Evolutionary conservation across 2,888 invertebrate species (phyloP).

Genomic region (Ochlodes sylvanus): DNA sequence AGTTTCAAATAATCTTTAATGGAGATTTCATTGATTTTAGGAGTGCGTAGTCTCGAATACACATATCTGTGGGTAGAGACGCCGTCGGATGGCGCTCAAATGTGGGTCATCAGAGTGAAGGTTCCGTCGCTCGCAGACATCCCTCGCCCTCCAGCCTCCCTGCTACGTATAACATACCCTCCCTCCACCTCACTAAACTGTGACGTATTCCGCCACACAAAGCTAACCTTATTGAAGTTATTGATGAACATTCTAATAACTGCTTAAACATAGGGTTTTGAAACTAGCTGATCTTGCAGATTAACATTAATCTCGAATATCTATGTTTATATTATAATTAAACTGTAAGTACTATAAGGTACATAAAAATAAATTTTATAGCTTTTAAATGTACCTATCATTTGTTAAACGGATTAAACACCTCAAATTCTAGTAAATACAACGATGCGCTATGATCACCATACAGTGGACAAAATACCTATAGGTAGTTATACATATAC

Average conservation of each 20-base stretch:
- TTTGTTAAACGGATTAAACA: too few species aligned
- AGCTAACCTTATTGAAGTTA: constrained; percentile 1
- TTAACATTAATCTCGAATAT: too few species aligned
- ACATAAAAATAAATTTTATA: too few species aligned
- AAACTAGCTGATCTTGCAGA: too few species aligned
- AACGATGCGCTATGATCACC: too few species aligned
- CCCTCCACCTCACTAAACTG: constrained; percentile 49
- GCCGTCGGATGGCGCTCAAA: constrained; percentile 55
- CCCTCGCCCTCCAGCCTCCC: constrained; percentile 53
- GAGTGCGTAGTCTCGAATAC: neutral
- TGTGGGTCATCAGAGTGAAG: constrained; percentile 76
- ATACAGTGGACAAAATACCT: too few species aligned
- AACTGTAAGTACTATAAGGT: too few species aligned
- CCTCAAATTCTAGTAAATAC: too few species aligned
- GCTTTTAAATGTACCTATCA: too few species aligned
- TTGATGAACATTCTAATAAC: neutral
- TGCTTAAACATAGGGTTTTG: too few species aligned
- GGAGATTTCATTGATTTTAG: constrained; percentile 1
- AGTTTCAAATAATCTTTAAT: neutral
- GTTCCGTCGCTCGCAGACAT: constrained; percentile 56
- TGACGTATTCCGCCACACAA: constrained; percentile 47
- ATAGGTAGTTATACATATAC: too few species aligned
- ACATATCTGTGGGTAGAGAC: constrained; percentile 46
- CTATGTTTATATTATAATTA: too few species aligned
- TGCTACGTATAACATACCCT: constrained; percentile 44